Percentiles rank a stretch among this genome's conserved stretches.
These are phyloP conservation scores for Bufo gargarizans DNA, from an alignment of 2,113 vertebrate species.

Conservation along the genomic window DNA sequence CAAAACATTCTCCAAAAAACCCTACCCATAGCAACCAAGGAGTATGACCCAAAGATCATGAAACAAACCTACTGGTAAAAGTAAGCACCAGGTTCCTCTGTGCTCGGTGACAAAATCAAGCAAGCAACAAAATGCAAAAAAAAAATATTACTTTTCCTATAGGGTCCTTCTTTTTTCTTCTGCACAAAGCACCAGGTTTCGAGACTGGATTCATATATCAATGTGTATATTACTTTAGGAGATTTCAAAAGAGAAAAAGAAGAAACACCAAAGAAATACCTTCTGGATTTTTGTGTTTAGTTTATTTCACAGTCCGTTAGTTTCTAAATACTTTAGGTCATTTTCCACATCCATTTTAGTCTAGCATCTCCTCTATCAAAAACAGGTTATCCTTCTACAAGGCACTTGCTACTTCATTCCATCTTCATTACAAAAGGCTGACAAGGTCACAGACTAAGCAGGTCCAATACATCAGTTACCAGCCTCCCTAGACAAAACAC, in stretches of 20 bases:
- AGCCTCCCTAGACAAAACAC: background rate
- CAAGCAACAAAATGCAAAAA: no score
- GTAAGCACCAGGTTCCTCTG: no score
- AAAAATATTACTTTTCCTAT: no score
- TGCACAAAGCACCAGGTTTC: no score
- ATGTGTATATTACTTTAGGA: background rate
- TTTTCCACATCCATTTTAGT: constrained; percentile 16
- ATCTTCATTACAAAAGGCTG: constrained; percentile 33
- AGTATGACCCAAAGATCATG: no score
- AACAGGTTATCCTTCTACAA: constrained; percentile 8
- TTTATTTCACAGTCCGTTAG: constrained; percentile 48
- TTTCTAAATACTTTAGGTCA: constrained; percentile 38
- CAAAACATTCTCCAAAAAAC: no score
- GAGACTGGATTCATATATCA: background rate
- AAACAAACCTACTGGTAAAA: no score
- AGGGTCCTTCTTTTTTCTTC: no score
- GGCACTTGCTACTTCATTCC: constrained; percentile 7
- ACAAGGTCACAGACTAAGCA: constrained; percentile 38
- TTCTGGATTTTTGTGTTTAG: constrained; percentile 7
- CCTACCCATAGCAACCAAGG: no score
- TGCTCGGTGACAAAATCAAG: no score
- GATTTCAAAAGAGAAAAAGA: background rate
- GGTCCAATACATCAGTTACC: constrained; percentile 7
- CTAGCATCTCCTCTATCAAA: constrained; percentile 25
- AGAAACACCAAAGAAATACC: background rate